Percentiles rank a stretch among this genome's conserved stretches.
These are phyloP conservation scores for Barbus barbus DNA, from an alignment of 2,113 vertebrate species.

Conservation along the genomic window DNA sequence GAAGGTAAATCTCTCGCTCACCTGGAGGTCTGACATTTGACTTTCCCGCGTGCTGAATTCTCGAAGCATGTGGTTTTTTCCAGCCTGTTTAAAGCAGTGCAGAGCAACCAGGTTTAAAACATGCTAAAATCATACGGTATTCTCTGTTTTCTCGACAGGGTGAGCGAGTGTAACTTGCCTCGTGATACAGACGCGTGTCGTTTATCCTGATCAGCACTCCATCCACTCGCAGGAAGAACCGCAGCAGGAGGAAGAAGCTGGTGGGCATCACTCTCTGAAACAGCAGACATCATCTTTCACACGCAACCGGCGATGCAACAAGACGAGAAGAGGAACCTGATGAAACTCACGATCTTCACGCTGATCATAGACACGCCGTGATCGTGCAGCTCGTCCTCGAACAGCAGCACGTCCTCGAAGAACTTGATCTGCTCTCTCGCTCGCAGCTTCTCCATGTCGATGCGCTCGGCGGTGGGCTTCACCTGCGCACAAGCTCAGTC, in stretches of 20 bases:
- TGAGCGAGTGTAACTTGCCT: slow-evolving; percentile 68
- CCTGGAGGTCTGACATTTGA: slow-evolving; percentile 87
- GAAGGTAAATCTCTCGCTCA: slow-evolving; percentile 70
- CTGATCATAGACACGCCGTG: slow-evolving; percentile 95
- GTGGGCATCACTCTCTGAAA: slow-evolving; percentile 97
- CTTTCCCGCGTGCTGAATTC: slow-evolving; percentile 95
- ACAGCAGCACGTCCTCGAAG: slow-evolving; percentile 94
- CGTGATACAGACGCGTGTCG: slow-evolving; percentile 91
- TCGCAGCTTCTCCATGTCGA: slow-evolving; percentile 93
- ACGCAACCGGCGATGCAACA: neutral
- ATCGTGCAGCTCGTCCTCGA: slow-evolving; percentile 97
- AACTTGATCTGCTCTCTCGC: slow-evolving; percentile 95
- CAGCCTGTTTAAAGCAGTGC: slow-evolving; percentile 75
- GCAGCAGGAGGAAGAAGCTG: slow-evolving; percentile 90
- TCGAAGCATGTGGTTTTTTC: slow-evolving; percentile 86
- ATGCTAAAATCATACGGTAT: neutral
- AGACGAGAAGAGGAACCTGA: neutral
- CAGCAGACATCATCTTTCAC: neutral
- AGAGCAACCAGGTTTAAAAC: neutral
- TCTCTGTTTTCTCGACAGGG: too few species aligned
- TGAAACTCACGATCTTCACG: slow-evolving; percentile 89
- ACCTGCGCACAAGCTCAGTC: slow-evolving; percentile 70
- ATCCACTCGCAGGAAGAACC: slow-evolving; percentile 95
- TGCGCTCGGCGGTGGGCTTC: slow-evolving; percentile 85
- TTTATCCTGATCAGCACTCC: slow-evolving; percentile 94